Conservation (phyloP, 2,888 invertebrate genomes). For the Pocota personata region DNA sequence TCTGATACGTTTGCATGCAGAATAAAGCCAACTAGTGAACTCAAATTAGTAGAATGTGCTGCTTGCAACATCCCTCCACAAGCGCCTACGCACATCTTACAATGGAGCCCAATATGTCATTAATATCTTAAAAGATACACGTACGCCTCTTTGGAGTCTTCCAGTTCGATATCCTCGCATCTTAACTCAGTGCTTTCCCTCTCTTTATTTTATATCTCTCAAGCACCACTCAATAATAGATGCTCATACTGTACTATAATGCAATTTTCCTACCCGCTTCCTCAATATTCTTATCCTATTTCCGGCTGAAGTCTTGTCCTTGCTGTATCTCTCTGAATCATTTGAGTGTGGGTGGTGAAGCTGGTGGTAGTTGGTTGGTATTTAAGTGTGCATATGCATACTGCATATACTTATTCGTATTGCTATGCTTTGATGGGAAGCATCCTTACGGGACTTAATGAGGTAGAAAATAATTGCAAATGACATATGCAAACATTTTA, state of each 20-base stretch:
- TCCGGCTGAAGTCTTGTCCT: conserved; percentile 19
- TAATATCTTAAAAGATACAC: conserved; percentile 60
- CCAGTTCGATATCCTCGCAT: conserved; percentile 27
- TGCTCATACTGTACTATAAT: conserved; percentile 59
- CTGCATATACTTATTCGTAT: conserved; percentile 10
- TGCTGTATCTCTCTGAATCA: conserved; percentile 3
- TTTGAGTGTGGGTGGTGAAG: neutral
- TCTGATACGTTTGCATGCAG: conserved; percentile 2
- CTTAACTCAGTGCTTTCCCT: conserved; percentile 46
- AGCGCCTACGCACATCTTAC: conserved; percentile 10
- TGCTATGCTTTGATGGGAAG: conserved; percentile 21
- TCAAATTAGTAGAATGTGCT: conserved; percentile 17
- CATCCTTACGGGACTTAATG: conserved; percentile 66
- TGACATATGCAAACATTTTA: conserved; percentile 64
- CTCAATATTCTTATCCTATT: conserved; percentile 20
- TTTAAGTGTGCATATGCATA: neutral
- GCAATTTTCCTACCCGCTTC: conserved; percentile 56
- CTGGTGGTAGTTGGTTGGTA: neutral
- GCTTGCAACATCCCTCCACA: neutral
- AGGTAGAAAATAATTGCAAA: conserved; percentile 70
- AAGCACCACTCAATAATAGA: conserved; percentile 65
- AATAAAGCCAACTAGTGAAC: conserved; percentile 25
- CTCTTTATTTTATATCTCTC: conserved; percentile 52
- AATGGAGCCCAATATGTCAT: conserved; percentile 49
- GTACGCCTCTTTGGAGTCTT: conserved; percentile 30